A percentile compares a stretch with the other conserved stretches of the same genome.
Evolutionary conservation across 2,888 invertebrate species (phyloP).

Genomic region (Carabus problematicus): DNA sequence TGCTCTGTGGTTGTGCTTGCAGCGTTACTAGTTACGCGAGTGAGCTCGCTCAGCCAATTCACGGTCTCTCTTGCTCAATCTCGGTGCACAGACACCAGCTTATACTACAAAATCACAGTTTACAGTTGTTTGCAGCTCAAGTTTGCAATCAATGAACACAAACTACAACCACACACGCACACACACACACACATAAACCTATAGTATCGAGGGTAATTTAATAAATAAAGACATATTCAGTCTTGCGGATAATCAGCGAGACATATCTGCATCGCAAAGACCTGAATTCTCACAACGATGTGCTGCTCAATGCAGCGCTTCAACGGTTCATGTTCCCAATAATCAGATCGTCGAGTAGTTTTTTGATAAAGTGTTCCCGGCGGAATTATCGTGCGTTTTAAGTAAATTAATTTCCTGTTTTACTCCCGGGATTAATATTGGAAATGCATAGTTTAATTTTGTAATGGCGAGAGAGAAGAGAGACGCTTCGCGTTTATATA

Average conservation of each 20-base stretch:
- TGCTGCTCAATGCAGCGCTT: not conserved
- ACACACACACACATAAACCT: too few species aligned
- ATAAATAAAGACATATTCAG: constrained; percentile 28
- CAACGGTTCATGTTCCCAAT: not conserved
- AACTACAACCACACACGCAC: constrained; percentile 2
- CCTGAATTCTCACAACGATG: constrained; percentile 32
- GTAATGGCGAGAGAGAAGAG: constrained; percentile 32
- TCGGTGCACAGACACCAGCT: constrained; percentile 15
- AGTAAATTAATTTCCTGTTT: constrained; percentile 39
- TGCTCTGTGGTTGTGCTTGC: constrained; percentile 2
- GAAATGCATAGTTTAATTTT: constrained; percentile 35
- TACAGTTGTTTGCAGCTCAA: constrained; percentile 23
- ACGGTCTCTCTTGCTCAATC: not conserved
- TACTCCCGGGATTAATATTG: constrained; percentile 34
- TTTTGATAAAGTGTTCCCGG: constrained; percentile 31
- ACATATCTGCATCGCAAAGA: constrained; percentile 31
- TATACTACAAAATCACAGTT: constrained; percentile 22
- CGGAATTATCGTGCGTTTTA: constrained; percentile 40
- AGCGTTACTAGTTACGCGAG: constrained; percentile 1
- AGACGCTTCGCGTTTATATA: constrained; percentile 18
- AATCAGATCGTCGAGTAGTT: constrained; percentile 28
- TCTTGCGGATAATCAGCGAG: constrained; percentile 18
- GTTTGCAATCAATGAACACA: constrained; percentile 10
- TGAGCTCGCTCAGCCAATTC: not conserved
- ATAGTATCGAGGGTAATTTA: too few species aligned